Evolutionary conservation across 2,113 vertebrate species (phyloP).

Genomic region (Benitochromis conjunctus): DNA sequence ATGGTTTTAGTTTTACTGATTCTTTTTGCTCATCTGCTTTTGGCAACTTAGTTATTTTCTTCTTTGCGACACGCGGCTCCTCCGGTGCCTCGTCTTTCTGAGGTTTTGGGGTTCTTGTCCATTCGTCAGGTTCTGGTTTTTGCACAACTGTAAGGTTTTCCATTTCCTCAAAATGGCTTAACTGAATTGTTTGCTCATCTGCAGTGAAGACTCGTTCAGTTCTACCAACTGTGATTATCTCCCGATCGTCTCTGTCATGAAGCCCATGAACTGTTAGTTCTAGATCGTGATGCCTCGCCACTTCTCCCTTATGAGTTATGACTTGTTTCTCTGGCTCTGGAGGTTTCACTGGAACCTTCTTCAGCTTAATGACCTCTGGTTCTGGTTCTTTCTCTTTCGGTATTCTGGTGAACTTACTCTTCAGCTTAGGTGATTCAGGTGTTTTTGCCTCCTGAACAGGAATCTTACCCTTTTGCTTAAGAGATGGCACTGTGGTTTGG

Average conservation of each 20-base stretch:
- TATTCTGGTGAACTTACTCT: conserved; percentile 48
- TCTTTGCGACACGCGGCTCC: conserved; percentile 9
- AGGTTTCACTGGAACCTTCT: conserved; percentile 54
- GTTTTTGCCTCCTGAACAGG: conserved; percentile 64
- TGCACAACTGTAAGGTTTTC: neutral
- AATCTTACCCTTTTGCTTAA: conserved; percentile 74
- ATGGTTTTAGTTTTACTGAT: conserved; percentile 44
- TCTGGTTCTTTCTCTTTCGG: conserved; percentile 58
- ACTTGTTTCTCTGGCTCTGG: conserved; percentile 52
- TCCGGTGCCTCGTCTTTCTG: conserved; percentile 30
- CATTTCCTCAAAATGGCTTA: conserved; percentile 5
- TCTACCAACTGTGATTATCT: conserved; percentile 31
- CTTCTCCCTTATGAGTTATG: conserved; percentile 32
- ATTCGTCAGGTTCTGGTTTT: conserved; percentile 5
- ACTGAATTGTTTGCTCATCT: conserved; percentile 4
- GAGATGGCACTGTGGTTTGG: conserved; percentile 54
- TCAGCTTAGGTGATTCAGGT: conserved; percentile 50
- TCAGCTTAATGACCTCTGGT: conserved; percentile 57
- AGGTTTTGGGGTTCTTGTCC: conserved; percentile 37
- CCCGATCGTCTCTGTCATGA: conserved; percentile 46
- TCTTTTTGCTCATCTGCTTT: conserved; percentile 42
- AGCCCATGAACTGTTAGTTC: conserved; percentile 29
- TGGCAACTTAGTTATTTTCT: conserved; percentile 44
- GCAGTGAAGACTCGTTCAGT: conserved; percentile 41
- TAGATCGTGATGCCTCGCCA: conserved; percentile 18